Percentiles rank a stretch among this genome's conserved stretches.
Evolutionary conservation across 2,888 invertebrate species (phyloP).

Genomic region (Campoplex nolae): DNA sequence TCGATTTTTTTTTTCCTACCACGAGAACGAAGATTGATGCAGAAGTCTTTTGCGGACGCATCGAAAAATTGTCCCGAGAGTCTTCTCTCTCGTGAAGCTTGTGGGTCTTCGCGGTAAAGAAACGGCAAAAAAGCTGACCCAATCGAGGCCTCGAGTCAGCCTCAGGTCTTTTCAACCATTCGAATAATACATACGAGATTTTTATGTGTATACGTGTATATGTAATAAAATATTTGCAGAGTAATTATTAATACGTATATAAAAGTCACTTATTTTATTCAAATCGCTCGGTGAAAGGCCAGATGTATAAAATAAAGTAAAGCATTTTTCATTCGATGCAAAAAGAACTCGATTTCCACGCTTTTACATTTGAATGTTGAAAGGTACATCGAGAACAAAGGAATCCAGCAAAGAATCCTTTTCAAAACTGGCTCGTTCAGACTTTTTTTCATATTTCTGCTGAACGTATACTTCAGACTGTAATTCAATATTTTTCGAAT

Average conservation of each 20-base stretch:
- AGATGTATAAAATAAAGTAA: too few species aligned
- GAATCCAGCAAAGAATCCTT: neutral
- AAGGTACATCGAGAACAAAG: neutral
- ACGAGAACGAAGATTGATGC: constrained; percentile 75
- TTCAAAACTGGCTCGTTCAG: neutral
- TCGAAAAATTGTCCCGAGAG: constrained; percentile 70
- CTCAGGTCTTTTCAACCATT: constrained; percentile 2
- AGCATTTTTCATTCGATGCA: neutral
- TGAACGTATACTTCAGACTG: neutral
- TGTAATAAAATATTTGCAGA: neutral
- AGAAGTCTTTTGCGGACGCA: constrained; percentile 71
- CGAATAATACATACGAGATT: neutral
- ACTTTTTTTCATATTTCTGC: neutral
- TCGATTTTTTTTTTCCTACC: constrained; percentile 69
- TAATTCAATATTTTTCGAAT: neutral
- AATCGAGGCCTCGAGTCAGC: neutral
- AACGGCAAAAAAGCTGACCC: constrained; percentile 29
- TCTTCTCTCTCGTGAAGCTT: constrained; percentile 55
- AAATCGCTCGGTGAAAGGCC: neutral
- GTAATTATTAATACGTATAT: neutral
- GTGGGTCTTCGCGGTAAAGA: constrained; percentile 28
- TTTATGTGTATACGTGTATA: neutral
- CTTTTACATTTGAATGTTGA: neutral
- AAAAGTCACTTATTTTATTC: neutral
- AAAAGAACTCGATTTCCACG: neutral